Percentiles rank a stretch among this genome's conserved stretches.
Conservation (phyloP, 2,888 invertebrate species). For the Mesorhabditis spiculigera region DNA sequence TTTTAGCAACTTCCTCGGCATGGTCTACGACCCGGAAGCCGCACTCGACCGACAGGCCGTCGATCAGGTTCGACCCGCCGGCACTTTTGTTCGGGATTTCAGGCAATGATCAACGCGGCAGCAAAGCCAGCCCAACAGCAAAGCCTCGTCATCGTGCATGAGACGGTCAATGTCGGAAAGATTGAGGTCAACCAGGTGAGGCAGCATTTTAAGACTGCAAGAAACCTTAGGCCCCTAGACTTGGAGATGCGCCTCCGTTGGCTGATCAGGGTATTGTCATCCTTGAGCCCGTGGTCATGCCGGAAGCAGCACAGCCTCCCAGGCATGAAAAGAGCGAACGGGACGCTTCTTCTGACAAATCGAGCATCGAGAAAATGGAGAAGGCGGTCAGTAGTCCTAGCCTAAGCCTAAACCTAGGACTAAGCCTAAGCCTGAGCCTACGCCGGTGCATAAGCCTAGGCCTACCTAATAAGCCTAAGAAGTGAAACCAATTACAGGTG, state of each 20-base stretch:
- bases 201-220: neutral
- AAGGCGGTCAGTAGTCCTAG: too few species aligned
- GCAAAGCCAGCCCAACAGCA: conserved; percentile 2
- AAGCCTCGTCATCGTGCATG: neutral
- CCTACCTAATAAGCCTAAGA: too few species aligned
- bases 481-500: too few species aligned
- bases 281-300: neutral
- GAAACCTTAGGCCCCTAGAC: neutral
- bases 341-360: neutral
- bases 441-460: too few species aligned
- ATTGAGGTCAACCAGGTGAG: neutral
- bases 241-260: neutral
- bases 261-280: neutral
- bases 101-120: neutral
- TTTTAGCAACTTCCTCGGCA: neutral
- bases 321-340: neutral
- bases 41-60: neutral
- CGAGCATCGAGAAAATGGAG: too few species aligned
- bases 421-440: too few species aligned
- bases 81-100: too few species aligned
- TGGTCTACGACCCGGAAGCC: conserved; percentile 2
- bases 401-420: too few species aligned
- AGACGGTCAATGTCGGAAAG: conserved; percentile 3
- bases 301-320: too few species aligned
- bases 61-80: neutral